Evolutionary conservation across 37 sponge, comb jelly and placozoan species (phyloP).

Genomic region (Amphimedon queenslandica): DNA sequence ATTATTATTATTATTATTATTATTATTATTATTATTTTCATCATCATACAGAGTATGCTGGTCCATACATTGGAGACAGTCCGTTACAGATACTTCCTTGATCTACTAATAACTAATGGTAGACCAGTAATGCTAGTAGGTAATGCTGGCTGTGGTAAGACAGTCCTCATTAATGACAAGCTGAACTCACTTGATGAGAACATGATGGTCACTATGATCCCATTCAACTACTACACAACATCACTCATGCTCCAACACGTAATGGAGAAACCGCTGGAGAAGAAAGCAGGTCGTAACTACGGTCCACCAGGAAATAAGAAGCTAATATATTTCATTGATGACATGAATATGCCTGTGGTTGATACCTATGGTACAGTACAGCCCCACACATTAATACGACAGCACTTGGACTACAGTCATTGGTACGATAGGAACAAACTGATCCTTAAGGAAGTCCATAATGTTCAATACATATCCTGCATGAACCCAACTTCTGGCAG

Average conservation of each 20-base stretch:
- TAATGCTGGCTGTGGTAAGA: slow-evolving; percentile 94
- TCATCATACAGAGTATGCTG: slow-evolving; percentile 57
- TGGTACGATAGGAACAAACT: slow-evolving; percentile 95
- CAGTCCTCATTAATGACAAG: slow-evolving; percentile 91
- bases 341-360: slow-evolving; percentile 99
- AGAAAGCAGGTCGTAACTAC: slow-evolving; percentile 94
- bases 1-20: not conserved
- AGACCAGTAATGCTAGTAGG: slow-evolving; percentile 98
- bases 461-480: slow-evolving; percentile 92
- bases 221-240: slow-evolving; percentile 98
- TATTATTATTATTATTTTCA: not conserved
- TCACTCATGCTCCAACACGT: slow-evolving; percentile 94
- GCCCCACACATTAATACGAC: slow-evolving; percentile 97
- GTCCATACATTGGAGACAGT: slow-evolving; percentile 92
- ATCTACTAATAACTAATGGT: slow-evolving; percentile 85
- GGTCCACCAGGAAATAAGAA: slow-evolving; percentile 98
- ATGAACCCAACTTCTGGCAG: slow-evolving; percentile 99
- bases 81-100: slow-evolving; percentile 77
- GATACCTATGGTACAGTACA: slow-evolving; percentile 96
- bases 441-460: slow-evolving; percentile 90
- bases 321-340: slow-evolving; percentile 95
- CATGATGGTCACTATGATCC: slow-evolving; percentile 80
- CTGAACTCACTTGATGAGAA: slow-evolving; percentile 68
- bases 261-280: slow-evolving; percentile 99
- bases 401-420: slow-evolving; percentile 94